Evolutionary conservation across 1,140 invertebrate species (phyloP), one percentile per base, ranked within the genome.

Genomic region (Megathymus violae): DNA sequence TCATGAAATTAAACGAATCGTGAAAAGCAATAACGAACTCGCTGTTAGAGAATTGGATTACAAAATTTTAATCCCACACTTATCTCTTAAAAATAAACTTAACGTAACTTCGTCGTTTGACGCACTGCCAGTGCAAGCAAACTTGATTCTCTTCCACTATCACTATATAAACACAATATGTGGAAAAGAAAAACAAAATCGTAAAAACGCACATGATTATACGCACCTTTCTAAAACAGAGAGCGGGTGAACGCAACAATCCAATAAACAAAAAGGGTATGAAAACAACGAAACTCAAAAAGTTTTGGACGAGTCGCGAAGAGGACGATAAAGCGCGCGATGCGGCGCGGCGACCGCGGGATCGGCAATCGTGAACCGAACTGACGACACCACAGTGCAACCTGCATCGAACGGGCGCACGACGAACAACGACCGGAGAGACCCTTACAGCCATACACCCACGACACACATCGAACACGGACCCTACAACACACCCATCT

Each of bases 341-440:
- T 61, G 64, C 69, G 66, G 11, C 67, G 73, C 54, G 62, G 64
- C 73, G 67, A 62, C 75, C 72, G 62, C 69, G 61, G 31, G 27
- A 22, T 14, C 40, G 50, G 50, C 64, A 41, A 64, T 60, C 63
- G 48, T 65, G 62, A 47, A 56, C 50, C 60, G 60, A 54, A 74
- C 71, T 73, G 67, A 43, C 63, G 56, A 22, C 10, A 3, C 10
- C 38, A 25, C 3, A 44, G 59, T 69, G 58, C 70, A 73, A 59
- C 38, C 62, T 73, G 70, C 70, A 73, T 44, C 38, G 56, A 50
- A 34, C 51, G 43, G 69, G 50, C 56, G 63, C 70, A 62, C 71
- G 65, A 68, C 71, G 71, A 71, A 64, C 19, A 22, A 22, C 19
- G 19, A 62, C 40, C 16, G 58, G 36, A 58, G 25, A 41, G 19